Base-by-base conservation (phyloP, 2,888 invertebrate genomes). In the Synergus gifuensis region DNA sequence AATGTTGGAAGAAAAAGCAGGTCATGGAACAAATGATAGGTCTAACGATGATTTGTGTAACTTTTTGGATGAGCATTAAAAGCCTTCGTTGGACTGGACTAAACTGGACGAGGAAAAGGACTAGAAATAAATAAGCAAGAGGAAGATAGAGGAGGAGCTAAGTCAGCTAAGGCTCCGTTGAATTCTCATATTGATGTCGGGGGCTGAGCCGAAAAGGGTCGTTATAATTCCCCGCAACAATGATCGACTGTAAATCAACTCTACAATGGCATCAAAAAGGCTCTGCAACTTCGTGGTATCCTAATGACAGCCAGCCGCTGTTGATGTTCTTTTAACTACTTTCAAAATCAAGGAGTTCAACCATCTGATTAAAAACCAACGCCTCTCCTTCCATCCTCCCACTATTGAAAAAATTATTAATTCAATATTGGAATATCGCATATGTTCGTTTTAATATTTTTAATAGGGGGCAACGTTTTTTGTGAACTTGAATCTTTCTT, bases 241-340 rank as follows among this genome's bases (percentile, higher is more conserved):
- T 67, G 67, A 67, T 67, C 67, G 67, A 46, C 67, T 67, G 67
- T 67, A 67, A 67, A 67, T 67, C 67, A 67, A 67, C 67, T 46
- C 8, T 67, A 67, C 67, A 46, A 67, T 67, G 44, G 67, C 44
- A 67, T 67, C 67, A 58, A 67, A 63, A 67, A 67, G 67, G 44
- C 44, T 22, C 67, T 67, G 67, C 67, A 67, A 67, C 67, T 67
- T 67, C 46, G 44, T 67, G 18, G 67, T 67, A 67, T 22, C 67
- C 67, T 67, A 67, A 67, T 67, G 67, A 67, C 67, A 67, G 46
- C 67, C 44, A 67, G 22, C 18, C 44, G 46, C 44, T 67, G 44
- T 67, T 67, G 67, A 67, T 67, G 67, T 44, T 67, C 44, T 46
- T 67, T 67, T 67, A 67, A 67, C 67, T 67, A 67, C 67, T 67